Base-by-base conservation (phyloP, 2,888 invertebrate species). In the Latrodectus elegans region DNA sequence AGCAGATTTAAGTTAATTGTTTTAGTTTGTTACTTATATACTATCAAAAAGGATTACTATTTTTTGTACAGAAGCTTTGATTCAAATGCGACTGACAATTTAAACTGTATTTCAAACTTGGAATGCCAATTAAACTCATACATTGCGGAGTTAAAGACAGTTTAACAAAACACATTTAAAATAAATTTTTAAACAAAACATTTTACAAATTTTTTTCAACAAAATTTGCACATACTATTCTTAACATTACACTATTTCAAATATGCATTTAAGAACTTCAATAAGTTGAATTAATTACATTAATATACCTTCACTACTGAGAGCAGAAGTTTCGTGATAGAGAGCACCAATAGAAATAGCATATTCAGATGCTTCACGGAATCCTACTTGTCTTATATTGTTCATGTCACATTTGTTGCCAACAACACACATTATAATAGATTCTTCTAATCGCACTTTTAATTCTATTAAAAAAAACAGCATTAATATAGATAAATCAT, bases 401-500 rank as follows among this genome's bases (percentile, higher is more conserved):
- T 93, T 93, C 90, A 97, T 92, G 92, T 97, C 97, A 86, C 95
- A 94, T 92, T 97, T 97, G 92, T 97, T 97, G 10, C 97, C 97
- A 22, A 97, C 95, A 49, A 97, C 93, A 11, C 95, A 95, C 11
- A 97, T 92, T 67, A 96, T 95, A 94, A 97, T 95, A 0, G 95
- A 94, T 84, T 95, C 96, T 70, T 95, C 95, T 0, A 97, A 95
- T 92, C 97, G 97, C 89, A 95, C 94, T 89, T 92, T 92, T 68
- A 94, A 90, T 90, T 93, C 93, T 93, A 91, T 78, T 92, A 90
- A 89, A 82, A 89, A 84, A 38, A 38, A 38, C 38, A 38, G 38
- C 38, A 38, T 38, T 38, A 38, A 2, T 38, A 38, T 38, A 38
- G 4, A 38, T 38, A 38, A 38, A 38, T 38, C 4, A 6, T 4